Base-by-base conservation (phyloP, 2,888 invertebrate genomes). In the Griposia aprilina region DNA sequence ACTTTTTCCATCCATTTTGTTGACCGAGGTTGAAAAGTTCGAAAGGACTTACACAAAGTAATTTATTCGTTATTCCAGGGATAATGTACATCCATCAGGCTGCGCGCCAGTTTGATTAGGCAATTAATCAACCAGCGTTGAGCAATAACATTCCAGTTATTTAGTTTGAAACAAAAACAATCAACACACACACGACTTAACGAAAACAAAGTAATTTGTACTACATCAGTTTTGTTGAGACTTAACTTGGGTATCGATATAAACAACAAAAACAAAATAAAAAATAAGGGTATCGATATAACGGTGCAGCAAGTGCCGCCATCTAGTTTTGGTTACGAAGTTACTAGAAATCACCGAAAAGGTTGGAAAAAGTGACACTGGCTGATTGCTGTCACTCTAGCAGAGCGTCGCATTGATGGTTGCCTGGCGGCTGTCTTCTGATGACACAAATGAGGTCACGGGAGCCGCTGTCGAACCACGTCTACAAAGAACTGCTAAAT, bases 141-240 rank as follows among this genome's bases (percentile, higher is more conserved):
- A 76, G 76, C 85, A 84, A 85, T 76, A 74, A 70, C 74, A 75
- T 83, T 85, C 52, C 65, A 81, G 85, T 81, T 83, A 82, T 85
- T 83, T 85, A 74, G 82, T 81, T 83, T 55, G n/a, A 66, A 83
- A 85, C 82, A 85, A 81, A 85, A 85, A 76, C 82, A 85, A 72
- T 75, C 41, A 60, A 84, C 65, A 63, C 50, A 74, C 72, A 84
- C 65, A 73, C 57, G 81, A 68, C 45, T 81, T 82, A 81, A 57
- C 57, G 62, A 74, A 80, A 83, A 83, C 67, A 78, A 78, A 83
- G 60, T 71, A 62, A 78, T 48, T 57, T 60, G 55, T 62, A 60
- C 41, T 26, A 7, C 1, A 45, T 36, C 0, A 59, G n/a, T 70
- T 50, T 57, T 74, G 83, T 48, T 36, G 26, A 6, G 45, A 68